Evolutionary conservation across 2,888 invertebrate species (phyloP).

Genomic region (Lycocerus yunnanus): DNA sequence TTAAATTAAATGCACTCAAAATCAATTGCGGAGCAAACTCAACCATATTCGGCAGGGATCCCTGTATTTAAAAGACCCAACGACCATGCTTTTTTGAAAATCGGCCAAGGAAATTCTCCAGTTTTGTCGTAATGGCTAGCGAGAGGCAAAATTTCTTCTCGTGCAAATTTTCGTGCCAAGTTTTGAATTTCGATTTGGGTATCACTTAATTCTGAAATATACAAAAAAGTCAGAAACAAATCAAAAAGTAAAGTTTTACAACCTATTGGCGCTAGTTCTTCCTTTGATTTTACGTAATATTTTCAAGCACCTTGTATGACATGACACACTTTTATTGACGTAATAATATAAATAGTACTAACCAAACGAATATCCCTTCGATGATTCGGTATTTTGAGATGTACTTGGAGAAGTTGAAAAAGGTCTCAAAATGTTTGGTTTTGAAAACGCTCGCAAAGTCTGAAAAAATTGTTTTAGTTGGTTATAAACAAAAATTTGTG

Average conservation of each 20-base stretch:
- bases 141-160: slow-evolving; percentile 89
- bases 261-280: not conserved
- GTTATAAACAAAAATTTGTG: too few species aligned
- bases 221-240: not conserved
- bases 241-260: not conserved
- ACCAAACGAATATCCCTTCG: not conserved
- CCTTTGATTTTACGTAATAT: not conserved
- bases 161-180: slow-evolving; percentile 85
- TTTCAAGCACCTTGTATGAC: not conserved
- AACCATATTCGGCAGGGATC: slow-evolving; percentile 78
- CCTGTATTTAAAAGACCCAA: slow-evolving; percentile 87
- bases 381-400: not conserved
- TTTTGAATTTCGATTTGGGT: slow-evolving; percentile 80
- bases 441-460: not conserved
- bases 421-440: not conserved
- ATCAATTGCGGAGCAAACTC: slow-evolving; percentile 32
- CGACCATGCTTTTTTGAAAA: slow-evolving; percentile 92
- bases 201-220: slow-evolving; percentile 62
- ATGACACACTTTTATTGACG: not conserved
- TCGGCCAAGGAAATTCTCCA: slow-evolving; percentile 93
- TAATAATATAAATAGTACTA: not conserved
- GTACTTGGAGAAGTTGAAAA: not conserved
- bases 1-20: not conserved
- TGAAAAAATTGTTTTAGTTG: too few species aligned
- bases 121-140: slow-evolving; percentile 88